Evolutionary conservation across 1,140 invertebrate genomes (phyloP), one percentile per base, ranked within the genome.

Genomic region (Patella vulgata): DNA sequence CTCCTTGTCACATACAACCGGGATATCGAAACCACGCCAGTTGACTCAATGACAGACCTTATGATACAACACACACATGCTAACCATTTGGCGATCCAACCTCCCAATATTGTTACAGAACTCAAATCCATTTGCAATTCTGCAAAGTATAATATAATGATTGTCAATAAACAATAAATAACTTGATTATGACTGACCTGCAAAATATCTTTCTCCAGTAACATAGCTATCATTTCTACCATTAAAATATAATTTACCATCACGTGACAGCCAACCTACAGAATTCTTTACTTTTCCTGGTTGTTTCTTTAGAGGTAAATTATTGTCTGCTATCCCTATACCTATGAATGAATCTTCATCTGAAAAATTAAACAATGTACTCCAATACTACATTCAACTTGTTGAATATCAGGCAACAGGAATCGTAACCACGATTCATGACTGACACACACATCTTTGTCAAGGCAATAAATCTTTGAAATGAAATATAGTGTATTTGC

Each of bases 261-360:
- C 73, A 46, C 71, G 65, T 12, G 82, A 82, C 25, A 70, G 42
- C 66, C 76, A 83, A 1, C 82, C 82, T 27, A 79, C 72, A 14
- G 80, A 78, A 21, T 74, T 66, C 8, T 59, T 31, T 9, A 70
- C 31, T 63, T 75, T 77, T 19, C 82, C 80, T n/a, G 78, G 77
- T 51, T 73, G 72, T 60, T 78, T 73, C 36, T 71, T 74, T 3
- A 75, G 51, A 5, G 74, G 66, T 43, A 82, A 75, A 21, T 66
- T 63, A 8, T 43, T 33, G n/a, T 65, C 59, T 23, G 77, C 79
- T 11, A 82, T 55, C 43, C 82, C 82, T 12, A 82, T 55, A 52
- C 70, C 61, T 17, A 83, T 60, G n/a, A 77, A 68, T n/a, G 78
- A 81, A 31, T 78, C 73, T 58, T 80, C 76, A 75, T 75, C 80